Percentiles rank a stretch among this genome's conserved stretches.
Evolutionary conservation across 2,888 invertebrate species (phyloP).

Genomic region (Heteropelma amictum): DNA sequence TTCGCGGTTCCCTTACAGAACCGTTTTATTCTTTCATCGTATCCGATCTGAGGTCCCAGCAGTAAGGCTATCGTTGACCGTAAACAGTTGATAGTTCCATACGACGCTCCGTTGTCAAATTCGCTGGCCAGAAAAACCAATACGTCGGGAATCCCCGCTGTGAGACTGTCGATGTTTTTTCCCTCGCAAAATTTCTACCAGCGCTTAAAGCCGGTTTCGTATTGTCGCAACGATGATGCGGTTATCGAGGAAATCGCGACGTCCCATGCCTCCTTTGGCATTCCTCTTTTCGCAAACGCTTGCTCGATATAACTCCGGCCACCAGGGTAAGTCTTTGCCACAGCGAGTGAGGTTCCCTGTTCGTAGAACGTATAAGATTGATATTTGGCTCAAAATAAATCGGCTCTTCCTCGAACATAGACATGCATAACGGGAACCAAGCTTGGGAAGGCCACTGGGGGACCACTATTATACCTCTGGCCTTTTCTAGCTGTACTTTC

Average conservation of each 20-base stretch:
- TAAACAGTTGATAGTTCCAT: slow-evolving; percentile 32
- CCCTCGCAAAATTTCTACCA: slow-evolving; percentile 28
- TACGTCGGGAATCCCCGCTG: slow-evolving; percentile 16
- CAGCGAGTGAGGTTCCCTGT: too few species aligned
- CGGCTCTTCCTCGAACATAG: too few species aligned
- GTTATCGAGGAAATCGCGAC: neutral
- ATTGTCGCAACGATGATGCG: slow-evolving; percentile 3
- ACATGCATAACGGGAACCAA: too few species aligned
- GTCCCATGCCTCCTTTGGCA: neutral
- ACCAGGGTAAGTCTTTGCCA: too few species aligned
- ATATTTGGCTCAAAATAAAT: too few species aligned
- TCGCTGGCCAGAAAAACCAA: slow-evolving; percentile 38
- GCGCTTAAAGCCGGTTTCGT: slow-evolving; percentile 9
- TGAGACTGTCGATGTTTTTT: slow-evolving; percentile 7
- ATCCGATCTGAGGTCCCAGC: slow-evolving; percentile 41
- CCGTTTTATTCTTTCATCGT: slow-evolving; percentile 31
- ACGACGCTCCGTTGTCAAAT: slow-evolving; percentile 8
- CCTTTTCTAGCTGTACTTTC: too few species aligned
- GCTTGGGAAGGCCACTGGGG: too few species aligned
- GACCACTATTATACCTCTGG: too few species aligned
- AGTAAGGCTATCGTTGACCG: slow-evolving; percentile 40
- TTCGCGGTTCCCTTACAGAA: slow-evolving; percentile 44
- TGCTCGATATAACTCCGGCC: too few species aligned
- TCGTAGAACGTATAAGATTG: too few species aligned
- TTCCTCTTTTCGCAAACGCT: too few species aligned